phyloP scores from a whole-genome alignment of 2,797 vertebrate species.

The Cossypha niveicapilla region DNA sequence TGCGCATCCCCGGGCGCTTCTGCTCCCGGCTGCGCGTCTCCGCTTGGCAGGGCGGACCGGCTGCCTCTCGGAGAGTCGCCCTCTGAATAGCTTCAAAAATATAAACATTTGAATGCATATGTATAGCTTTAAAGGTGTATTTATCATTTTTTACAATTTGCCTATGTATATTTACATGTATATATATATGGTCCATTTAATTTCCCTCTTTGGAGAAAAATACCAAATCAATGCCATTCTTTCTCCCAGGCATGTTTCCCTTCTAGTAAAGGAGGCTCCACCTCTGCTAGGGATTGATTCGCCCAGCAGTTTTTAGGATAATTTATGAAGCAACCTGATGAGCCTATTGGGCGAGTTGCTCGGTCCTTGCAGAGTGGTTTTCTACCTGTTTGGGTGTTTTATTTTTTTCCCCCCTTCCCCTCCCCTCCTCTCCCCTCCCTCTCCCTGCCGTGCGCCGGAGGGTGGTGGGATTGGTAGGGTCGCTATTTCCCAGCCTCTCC shows the following conservation, averaged over 20 bases:
- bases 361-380: constrained; percentile 19
- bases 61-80: background rate
- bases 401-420: background rate
- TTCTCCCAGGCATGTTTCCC: constrained; percentile 55
- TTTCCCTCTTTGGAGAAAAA: background rate
- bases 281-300: constrained; percentile 65
- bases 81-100: background rate
- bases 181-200: background rate
- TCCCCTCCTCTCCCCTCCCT: background rate
- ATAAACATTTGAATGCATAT: background rate
- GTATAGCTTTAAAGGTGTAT: background rate
- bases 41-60: background rate
- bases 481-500: background rate
- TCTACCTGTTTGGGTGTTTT: constrained; percentile 71
- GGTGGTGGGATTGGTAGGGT: background rate
- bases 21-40: background rate
- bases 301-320: constrained; percentile 48
- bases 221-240: background rate
- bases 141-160: background rate
- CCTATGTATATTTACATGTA: background rate
- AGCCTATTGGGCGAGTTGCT: constrained; percentile 66
- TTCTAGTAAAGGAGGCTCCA: constrained; percentile 68
- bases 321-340: constrained; percentile 58
- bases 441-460: background rate
- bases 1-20: background rate